Evolutionary conservation across 2,797 vertebrate species (phyloP).

Genomic region (Eidolon dupreanum): DNA sequence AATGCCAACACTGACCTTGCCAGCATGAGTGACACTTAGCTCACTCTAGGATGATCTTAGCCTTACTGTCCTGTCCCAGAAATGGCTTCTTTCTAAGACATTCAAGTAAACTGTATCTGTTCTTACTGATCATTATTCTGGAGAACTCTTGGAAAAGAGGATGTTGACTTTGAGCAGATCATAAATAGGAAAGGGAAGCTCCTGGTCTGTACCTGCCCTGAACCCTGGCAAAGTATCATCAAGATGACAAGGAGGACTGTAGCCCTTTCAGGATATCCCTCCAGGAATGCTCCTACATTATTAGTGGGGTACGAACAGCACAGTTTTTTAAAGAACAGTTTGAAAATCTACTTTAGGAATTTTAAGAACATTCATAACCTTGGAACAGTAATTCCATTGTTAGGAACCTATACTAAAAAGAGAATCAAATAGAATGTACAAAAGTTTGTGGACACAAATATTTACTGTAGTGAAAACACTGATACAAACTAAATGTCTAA

Average conservation of each 20-base stretch:
- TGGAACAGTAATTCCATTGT: neutral
- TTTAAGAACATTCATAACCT: conserved; percentile 1
- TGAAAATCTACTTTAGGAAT: conserved; percentile 14
- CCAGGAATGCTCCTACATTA: neutral
- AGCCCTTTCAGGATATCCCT: neutral
- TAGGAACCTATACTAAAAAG: neutral
- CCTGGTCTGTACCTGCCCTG: neutral
- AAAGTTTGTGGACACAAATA: neutral
- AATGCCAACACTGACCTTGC: neutral
- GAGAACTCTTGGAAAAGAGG: neutral
- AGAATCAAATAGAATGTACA: neutral
- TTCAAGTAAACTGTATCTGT: neutral
- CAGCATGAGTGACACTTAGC: neutral
- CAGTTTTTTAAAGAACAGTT: conserved; percentile 7
- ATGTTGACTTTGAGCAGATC: neutral
- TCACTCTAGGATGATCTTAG: neutral
- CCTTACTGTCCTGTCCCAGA: neutral
- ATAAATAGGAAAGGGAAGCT: neutral
- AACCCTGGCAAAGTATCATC: neutral
- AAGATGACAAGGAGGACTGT: neutral
- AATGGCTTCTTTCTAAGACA: neutral
- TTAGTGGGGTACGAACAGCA: neutral
- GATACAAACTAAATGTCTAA: neutral
- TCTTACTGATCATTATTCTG: neutral
- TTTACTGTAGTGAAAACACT: neutral